These are phyloP conservation scores for Lycopodina hypogea DNA, from an alignment of 37 sponge, comb jelly and placozoan species.

Conservation along the genomic window DNA sequence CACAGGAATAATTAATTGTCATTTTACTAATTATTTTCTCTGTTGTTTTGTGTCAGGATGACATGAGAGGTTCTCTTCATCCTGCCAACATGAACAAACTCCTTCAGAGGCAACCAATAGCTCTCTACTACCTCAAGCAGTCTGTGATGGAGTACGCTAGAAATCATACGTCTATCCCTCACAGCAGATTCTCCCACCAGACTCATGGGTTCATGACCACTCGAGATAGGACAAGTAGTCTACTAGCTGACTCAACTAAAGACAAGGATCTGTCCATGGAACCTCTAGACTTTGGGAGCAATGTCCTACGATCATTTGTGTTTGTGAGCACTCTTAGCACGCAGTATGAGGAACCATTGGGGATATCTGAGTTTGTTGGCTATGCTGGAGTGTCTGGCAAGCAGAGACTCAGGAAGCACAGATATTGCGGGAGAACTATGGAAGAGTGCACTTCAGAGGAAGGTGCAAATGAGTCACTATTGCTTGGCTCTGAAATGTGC, in stretches of 20 bases:
- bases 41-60: slow-evolving; percentile 12
- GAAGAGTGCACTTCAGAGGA: background rate
- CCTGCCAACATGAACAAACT: slow-evolving; percentile 21
- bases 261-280: background rate
- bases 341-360: slow-evolving; percentile 2
- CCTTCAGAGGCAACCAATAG: slow-evolving; percentile 37
- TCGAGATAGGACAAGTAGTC: background rate
- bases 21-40: too few species aligned
- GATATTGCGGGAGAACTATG: background rate
- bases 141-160: background rate
- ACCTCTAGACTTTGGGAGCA: background rate
- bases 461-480: slow-evolving; percentile 4
- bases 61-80: slow-evolving; percentile 17
- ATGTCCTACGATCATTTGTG: background rate
- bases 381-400: background rate
- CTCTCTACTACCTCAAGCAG: slow-evolving; percentile 26
- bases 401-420: background rate
- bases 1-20: too few species aligned
- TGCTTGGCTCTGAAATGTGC: background rate
- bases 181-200: background rate
- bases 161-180: background rate
- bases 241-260: background rate
- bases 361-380: background rate
- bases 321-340: background rate
- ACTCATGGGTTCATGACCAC: background rate